Evolutionary conservation across 1,140 invertebrate species (phyloP).

Genomic region (Drosophila littoralis): DNA sequence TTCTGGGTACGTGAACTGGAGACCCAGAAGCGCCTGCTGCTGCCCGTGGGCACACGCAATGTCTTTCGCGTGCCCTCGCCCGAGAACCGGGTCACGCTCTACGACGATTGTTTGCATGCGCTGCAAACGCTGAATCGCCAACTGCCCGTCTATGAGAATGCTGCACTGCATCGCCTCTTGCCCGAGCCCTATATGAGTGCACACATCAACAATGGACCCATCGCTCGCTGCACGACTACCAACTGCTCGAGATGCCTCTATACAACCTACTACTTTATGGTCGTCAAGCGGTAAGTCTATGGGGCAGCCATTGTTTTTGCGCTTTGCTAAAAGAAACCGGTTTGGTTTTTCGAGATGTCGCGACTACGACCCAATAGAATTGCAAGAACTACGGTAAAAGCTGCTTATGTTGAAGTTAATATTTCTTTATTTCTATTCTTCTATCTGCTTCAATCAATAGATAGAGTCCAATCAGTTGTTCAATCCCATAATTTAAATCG

Average conservation of each 20-base stretch:
- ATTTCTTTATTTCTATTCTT: too few species aligned
- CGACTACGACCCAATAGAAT: slow-evolving; percentile 4
- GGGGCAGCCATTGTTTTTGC: slow-evolving; percentile 4
- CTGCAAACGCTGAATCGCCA: slow-evolving; percentile 64
- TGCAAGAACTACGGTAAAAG: slow-evolving; percentile 37
- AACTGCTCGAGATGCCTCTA: slow-evolving; percentile 74
- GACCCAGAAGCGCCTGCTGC: slow-evolving; percentile 49
- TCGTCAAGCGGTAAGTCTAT: slow-evolving; percentile 74
- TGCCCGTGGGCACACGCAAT: slow-evolving; percentile 69
- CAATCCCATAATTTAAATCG: too few species aligned
- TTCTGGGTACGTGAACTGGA: slow-evolving; percentile 74
- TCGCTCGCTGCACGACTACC: slow-evolving; percentile 66
- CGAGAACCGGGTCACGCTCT: slow-evolving; percentile 74
- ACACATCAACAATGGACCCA: slow-evolving; percentile 76
- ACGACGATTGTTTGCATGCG: slow-evolving; percentile 75
- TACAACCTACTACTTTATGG: slow-evolving; percentile 82
- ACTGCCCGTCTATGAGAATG: slow-evolving; percentile 62
- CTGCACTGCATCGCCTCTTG: slow-evolving; percentile 59
- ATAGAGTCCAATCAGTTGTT: too few species aligned
- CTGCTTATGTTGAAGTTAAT: not conserved
- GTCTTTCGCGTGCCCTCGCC: slow-evolving; percentile 68
- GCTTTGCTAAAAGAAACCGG: slow-evolving; percentile 10
- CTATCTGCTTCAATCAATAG: too few species aligned
- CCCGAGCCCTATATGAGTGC: slow-evolving; percentile 75
- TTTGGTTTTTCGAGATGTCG: slow-evolving; percentile 5